Conservation (phyloP, 1,140 invertebrate species). For the Drosophila pachea region DNA sequence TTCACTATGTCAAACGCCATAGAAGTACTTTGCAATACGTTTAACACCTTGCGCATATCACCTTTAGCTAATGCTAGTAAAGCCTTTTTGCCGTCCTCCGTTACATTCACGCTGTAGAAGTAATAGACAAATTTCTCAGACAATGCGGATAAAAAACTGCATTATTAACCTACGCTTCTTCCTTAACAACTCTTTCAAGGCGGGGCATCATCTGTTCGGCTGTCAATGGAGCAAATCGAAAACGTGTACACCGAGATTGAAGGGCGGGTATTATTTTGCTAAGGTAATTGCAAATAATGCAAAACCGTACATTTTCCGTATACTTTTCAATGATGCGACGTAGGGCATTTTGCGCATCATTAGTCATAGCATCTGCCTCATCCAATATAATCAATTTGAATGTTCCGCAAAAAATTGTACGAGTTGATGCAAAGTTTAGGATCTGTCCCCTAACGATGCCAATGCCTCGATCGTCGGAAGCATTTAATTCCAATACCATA, state of each 20-base stretch:
- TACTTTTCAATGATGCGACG: conserved; percentile 99
- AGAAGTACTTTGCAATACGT: conserved; percentile 96
- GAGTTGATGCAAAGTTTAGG: conserved; percentile 98
- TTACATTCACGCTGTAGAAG: conserved; percentile 86
- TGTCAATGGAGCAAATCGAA: conserved; percentile 95
- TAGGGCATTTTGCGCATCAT: conserved; percentile 99
- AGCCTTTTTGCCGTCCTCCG: conserved; percentile 94
- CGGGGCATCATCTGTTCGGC: conserved; percentile 93
- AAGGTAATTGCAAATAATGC: conserved; percentile 99
- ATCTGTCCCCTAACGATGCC: conserved; percentile 97
- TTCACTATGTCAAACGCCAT: conserved; percentile 92
- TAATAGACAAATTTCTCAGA: conserved; percentile 28
- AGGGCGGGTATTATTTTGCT: conserved; percentile 99
- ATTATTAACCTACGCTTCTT: conserved; percentile 86
- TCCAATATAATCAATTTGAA: conserved; percentile 99
- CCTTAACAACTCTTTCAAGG: conserved; percentile 89
- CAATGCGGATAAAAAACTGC: background rate
- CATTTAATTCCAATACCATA: conserved; percentile 95
- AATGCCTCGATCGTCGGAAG: conserved; percentile 99
- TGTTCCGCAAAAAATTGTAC: conserved; percentile 95
- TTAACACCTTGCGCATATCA: conserved; percentile 99
- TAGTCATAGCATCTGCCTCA: conserved; percentile 99
- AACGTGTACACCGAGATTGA: conserved; percentile 98
- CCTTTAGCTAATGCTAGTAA: conserved; percentile 93
- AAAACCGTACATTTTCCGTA: conserved; percentile 98